Conservation (phyloP, 2,888 invertebrate genomes). For the Sinodicranocentrus sp. region DNA sequence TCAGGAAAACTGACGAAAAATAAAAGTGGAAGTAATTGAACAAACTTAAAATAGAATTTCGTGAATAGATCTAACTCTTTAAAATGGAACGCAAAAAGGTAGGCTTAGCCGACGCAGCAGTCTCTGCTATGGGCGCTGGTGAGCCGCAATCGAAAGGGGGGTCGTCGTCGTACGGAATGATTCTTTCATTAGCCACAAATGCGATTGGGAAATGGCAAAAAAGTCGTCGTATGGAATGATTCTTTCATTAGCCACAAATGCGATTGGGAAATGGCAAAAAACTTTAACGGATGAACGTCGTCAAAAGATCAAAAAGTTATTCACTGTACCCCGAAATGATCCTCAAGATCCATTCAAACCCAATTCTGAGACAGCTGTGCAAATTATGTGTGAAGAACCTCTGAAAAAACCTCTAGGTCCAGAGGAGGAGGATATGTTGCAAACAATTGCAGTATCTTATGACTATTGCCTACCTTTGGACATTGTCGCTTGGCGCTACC, state of each 20-base stretch:
- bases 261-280: slow-evolving; percentile 56
- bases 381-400: slow-evolving; percentile 41
- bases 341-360: slow-evolving; percentile 67
- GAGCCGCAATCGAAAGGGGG: background rate
- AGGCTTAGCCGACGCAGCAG: background rate
- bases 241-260: slow-evolving; percentile 26
- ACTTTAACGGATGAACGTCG: slow-evolving; percentile 37
- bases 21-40: background rate
- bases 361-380: slow-evolving; percentile 50
- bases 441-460: slow-evolving; percentile 65
- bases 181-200: slow-evolving; percentile 26
- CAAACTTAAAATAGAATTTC: no score
- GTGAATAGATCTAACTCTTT: background rate
- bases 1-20: background rate
- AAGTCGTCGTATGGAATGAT: slow-evolving; percentile 3
- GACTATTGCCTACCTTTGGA: slow-evolving; percentile 67
- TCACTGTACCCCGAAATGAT: slow-evolving; percentile 66
- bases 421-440: slow-evolving; percentile 54
- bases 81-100: no score
- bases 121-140: background rate
- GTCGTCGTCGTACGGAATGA: background rate
- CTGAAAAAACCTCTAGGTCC: slow-evolving; percentile 13
- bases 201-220: slow-evolving; percentile 58
- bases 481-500: slow-evolving; percentile 51
- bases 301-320: slow-evolving; percentile 35